Evolutionary conservation across 2,888 invertebrate genomes (phyloP).

Genomic region (Penaeus monodon): DNA sequence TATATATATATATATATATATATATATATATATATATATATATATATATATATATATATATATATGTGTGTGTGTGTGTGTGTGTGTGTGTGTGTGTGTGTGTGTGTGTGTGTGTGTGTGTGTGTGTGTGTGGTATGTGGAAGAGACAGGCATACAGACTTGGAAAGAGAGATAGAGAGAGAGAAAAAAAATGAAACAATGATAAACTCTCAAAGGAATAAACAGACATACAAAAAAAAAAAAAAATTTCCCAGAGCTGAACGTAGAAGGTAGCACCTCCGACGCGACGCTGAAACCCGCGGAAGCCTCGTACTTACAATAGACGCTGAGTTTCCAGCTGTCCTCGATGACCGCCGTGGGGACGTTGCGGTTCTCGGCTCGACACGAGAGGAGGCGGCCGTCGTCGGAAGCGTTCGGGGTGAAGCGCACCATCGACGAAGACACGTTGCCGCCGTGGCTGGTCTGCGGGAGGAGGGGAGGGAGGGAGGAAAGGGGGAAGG

Average conservation of each 20-base stretch:
- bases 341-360: slow-evolving; percentile 57
- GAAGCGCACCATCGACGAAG: slow-evolving; percentile 49
- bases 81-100: slow-evolving; percentile 23
- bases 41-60: slow-evolving; percentile 26
- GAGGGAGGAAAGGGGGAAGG: too few species aligned
- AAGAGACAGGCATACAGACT: too few species aligned
- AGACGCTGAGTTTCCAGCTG: slow-evolving; percentile 58
- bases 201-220: too few species aligned
- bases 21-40: slow-evolving; percentile 36
- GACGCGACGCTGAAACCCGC: too few species aligned
- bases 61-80: background rate
- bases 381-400: slow-evolving; percentile 73
- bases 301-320: slow-evolving; percentile 47
- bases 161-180: too few species aligned
- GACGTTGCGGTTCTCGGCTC: slow-evolving; percentile 68
- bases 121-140: background rate
- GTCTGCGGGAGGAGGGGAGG: slow-evolving; percentile 34
- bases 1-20: slow-evolving; percentile 29
- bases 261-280: too few species aligned
- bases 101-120: slow-evolving; percentile 29
- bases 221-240: background rate
- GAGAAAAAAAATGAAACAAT: too few species aligned
- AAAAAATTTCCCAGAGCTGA: background rate
- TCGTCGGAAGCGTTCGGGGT: slow-evolving; percentile 57
- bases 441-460: slow-evolving; percentile 60